Conservation (phyloP, 2,113 vertebrate species). For the Mystacornis crossleyi region DNA sequence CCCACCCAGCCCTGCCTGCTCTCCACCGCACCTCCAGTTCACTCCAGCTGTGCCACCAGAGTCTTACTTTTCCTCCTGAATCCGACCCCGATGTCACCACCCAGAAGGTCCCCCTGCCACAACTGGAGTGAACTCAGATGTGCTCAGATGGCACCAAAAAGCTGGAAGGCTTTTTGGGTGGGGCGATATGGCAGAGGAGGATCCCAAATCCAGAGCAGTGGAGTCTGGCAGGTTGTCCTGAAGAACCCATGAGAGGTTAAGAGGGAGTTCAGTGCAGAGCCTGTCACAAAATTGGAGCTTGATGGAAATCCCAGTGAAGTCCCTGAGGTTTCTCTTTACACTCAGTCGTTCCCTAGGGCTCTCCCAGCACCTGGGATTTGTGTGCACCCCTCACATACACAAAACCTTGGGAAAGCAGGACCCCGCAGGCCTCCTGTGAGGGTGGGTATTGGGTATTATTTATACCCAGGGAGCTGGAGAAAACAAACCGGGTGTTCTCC, state of each 20-base stretch:
- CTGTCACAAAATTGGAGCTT: not conserved
- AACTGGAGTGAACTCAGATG: not conserved
- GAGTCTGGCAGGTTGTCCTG: not conserved
- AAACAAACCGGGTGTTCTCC: not conserved
- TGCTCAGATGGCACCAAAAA: not conserved
- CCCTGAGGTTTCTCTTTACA: not conserved
- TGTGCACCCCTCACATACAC: rapidly evolving
- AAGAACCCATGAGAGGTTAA: rapidly evolving
- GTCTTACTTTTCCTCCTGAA: not conserved
- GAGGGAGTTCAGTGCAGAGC: not conserved
- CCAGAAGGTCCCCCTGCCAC: not conserved
- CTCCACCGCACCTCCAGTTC: not conserved
- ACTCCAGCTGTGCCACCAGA: not conserved
- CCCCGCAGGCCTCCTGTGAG: not conserved
- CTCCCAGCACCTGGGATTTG: not conserved
- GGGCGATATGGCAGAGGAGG: not conserved
- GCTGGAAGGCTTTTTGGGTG: not conserved
- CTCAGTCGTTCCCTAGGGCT: not conserved
- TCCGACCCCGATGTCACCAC: not conserved
- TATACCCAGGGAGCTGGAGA: not conserved
- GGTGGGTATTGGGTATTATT: not conserved
- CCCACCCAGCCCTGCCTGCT: not conserved
- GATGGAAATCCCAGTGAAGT: not conserved
- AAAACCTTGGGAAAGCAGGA: not conserved
- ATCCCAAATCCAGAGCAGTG: not conserved